These are phyloP conservation scores for Coenonympha glycerion DNA, from an alignment of 2,888 invertebrate genomes.

Conservation along the genomic window DNA sequence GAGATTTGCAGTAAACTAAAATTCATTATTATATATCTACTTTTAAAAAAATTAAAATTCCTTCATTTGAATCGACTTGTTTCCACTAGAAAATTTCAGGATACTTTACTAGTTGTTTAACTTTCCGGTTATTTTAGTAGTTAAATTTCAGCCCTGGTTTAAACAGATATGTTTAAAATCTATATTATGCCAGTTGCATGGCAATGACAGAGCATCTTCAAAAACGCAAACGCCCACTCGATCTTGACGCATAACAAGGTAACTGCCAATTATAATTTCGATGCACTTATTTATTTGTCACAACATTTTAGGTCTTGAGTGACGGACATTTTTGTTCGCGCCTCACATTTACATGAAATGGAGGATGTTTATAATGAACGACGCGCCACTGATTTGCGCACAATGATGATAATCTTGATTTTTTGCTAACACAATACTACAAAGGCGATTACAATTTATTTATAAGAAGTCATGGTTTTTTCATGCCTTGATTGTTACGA, in stretches of 20 bases:
- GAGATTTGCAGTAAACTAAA: too few relatives aligned
- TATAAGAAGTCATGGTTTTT: neutral
- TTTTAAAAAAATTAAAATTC: too few relatives aligned
- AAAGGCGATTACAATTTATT: constrained; percentile 9
- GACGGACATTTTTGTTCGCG: constrained; percentile 22
- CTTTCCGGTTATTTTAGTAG: too few relatives aligned
- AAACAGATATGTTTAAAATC: too few relatives aligned
- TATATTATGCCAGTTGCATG: too few relatives aligned
- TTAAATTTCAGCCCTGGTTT: too few relatives aligned
- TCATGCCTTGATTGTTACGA: neutral
- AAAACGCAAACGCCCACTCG: neutral
- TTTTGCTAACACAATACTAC: constrained; percentile 20
- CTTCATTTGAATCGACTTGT: too few relatives aligned
- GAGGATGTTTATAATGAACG: constrained; percentile 14
- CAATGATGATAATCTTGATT: constrained; percentile 32
- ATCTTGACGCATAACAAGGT: neutral
- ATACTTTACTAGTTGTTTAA: too few relatives aligned
- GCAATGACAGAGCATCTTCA: too few relatives aligned
- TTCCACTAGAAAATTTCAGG: too few relatives aligned
- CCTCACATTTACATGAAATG: constrained; percentile 30
- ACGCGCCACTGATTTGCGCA: constrained; percentile 34
- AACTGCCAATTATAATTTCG: neutral
- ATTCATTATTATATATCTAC: too few relatives aligned
- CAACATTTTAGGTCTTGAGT: constrained; percentile 13
- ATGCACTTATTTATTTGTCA: neutral